Conservation (phyloP, 2,888 invertebrate species). For the Allophyes oxyacanthae region DNA sequence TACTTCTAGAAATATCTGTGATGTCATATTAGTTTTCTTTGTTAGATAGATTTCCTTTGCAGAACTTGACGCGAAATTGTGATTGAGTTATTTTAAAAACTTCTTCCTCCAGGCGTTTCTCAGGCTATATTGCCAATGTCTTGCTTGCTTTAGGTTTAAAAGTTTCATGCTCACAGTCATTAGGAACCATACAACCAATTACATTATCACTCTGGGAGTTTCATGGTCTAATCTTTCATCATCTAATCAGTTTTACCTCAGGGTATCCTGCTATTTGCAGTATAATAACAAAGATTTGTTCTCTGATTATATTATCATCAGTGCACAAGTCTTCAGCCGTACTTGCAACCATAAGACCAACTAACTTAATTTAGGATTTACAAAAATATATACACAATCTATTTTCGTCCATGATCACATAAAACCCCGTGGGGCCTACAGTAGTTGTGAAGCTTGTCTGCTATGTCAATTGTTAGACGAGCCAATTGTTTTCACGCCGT, state of each 20-base stretch:
- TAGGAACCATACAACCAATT: no score
- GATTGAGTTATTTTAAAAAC: background rate
- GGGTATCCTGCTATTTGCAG: no score
- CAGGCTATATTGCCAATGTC: no score
- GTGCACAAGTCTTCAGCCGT: background rate
- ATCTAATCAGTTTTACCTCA: no score
- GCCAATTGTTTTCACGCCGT: constrained; percentile 46
- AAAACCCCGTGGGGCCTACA: constrained; percentile 44
- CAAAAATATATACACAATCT: constrained; percentile 35
- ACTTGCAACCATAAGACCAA: constrained; percentile 10
- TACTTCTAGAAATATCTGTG: constrained; percentile 10
- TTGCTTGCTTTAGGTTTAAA: no score
- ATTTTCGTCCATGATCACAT: constrained; percentile 49
- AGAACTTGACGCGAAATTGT: constrained; percentile 6
- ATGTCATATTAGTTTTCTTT: constrained; percentile 19
- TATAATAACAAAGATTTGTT: no score
- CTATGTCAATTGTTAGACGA: constrained; percentile 42
- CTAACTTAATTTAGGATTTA: constrained; percentile 34
- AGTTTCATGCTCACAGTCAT: no score
- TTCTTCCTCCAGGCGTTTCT: no score
- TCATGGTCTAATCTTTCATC: no score
- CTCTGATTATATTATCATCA: background rate
- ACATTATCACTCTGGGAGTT: no score
- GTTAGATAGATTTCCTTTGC: constrained; percentile 5
- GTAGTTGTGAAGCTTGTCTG: constrained; percentile 33